These are phyloP conservation scores for Leucoma salicis DNA, from an alignment of 2,888 invertebrate species.

Conservation along the genomic window DNA sequence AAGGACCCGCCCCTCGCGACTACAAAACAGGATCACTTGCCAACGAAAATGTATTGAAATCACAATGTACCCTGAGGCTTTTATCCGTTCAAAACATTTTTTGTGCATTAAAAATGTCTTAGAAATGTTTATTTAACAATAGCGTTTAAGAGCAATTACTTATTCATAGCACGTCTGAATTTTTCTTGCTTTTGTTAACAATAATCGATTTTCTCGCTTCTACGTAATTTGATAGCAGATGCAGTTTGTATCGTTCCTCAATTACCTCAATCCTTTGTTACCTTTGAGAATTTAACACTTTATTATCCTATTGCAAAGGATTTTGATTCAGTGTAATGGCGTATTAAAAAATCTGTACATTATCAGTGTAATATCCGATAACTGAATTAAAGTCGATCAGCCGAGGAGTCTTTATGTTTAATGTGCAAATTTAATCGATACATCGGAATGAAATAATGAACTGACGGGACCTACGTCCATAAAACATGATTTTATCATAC, in stretches of 20 bases:
- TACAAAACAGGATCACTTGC: constrained; percentile 74
- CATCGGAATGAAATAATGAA: constrained; percentile 75
- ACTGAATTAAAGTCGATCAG: constrained; percentile 28
- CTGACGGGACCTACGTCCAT: constrained; percentile 66
- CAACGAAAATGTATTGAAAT: constrained; percentile 77
- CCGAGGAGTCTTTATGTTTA: constrained; percentile 36
- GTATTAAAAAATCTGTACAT: constrained; percentile 13
- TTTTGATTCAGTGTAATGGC: constrained; percentile 8
- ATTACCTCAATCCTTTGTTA: constrained; percentile 9
- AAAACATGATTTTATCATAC: constrained; percentile 80
- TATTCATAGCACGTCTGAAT: constrained; percentile 68
- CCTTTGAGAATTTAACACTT: neutral
- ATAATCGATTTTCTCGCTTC: constrained; percentile 46
- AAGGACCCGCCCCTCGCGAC: constrained; percentile 55
- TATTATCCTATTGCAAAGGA: constrained; percentile 1
- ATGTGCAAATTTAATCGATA: constrained; percentile 67
- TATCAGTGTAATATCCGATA: constrained; percentile 13
- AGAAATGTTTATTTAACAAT: constrained; percentile 70
- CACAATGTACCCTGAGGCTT: constrained; percentile 72
- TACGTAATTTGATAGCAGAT: constrained; percentile 36
- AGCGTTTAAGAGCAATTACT: constrained; percentile 69
- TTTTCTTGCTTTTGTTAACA: constrained; percentile 54
- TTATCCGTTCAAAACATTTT: constrained; percentile 67
- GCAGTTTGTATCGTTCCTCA: constrained; percentile 38
- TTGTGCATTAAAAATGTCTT: constrained; percentile 47